Evolutionary conservation across 2,113 vertebrate genomes (phyloP), one percentile per base, ranked within the genome.

Genomic region (Platichthys flesus): DNA sequence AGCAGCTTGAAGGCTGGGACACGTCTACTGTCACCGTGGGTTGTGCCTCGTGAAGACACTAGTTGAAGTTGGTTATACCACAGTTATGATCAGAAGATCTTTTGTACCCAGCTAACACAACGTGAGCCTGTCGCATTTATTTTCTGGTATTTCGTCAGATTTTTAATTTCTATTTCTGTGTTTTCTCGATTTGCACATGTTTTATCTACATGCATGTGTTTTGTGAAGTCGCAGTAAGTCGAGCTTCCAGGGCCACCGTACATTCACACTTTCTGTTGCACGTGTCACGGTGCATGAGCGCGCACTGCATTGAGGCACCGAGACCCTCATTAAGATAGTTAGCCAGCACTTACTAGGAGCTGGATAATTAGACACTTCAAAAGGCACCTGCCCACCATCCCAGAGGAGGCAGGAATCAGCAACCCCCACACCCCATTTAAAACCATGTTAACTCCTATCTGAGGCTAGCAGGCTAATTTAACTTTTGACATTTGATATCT

Each of bases 401-500:
- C 90, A 78, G 42, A 80, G 76, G 87, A 85, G 86, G 79, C 88
- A 89, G 62, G 88, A 91, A 91, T 85, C 74, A 77, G 84, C 77
- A 57, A 51, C 84, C 82, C 84, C 84, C 65, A 51, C 26, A 15
- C 64, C 51, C 61, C 86, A 59, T 93, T 94, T 93, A 94, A 94
- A 92, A 94, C 90, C 92, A 93, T 93, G 93, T 94, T 93, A 93
- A 91, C 91, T 93, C 90, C 86, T 94, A 94, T 94, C 93, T 89
- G 89, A 87, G 92, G 93, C 92, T 92, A 95, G 93, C 93, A 94
- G 94, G 93, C 94, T 94, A 95, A 94, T 94, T 95, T 94, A 95
- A 95, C 94, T 94, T 95, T 94, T 94, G 93, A 95, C 93, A 94
- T 95, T 94, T 95, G 93, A 95, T 94, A 95, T 95, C 91, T 91